Evolutionary conservation across 2,797 vertebrate genomes (phyloP).

Genomic region (Amblyraja radiata): DNA sequence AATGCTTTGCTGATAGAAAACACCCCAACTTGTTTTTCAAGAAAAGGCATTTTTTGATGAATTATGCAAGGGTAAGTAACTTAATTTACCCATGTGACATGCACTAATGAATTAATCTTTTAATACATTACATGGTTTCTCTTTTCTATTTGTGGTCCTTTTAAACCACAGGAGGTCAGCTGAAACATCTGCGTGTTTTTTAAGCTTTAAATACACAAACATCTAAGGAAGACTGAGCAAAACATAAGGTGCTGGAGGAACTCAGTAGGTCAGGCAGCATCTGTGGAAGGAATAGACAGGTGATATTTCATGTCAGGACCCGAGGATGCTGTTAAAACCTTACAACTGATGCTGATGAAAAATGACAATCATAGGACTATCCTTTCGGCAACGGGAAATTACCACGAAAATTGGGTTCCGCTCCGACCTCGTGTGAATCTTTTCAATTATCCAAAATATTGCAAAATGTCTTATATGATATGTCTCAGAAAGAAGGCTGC

Average conservation of each 20-base stretch:
- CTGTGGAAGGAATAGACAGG: background rate
- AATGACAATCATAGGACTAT: background rate
- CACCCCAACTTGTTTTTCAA: background rate
- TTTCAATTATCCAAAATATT: too few relatives aligned
- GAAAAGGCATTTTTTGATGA: background rate
- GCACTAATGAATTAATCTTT: constrained; percentile 1
- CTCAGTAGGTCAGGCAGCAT: too few relatives aligned
- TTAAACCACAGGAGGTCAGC: background rate
- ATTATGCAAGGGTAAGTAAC: background rate
- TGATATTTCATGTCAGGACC: too few relatives aligned
- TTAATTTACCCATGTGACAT: constrained; percentile 1
- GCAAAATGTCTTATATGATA: too few relatives aligned
- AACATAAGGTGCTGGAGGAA: too few relatives aligned
- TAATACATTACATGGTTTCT: background rate
- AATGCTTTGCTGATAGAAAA: background rate
- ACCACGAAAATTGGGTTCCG: background rate
- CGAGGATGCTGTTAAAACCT: too few relatives aligned
- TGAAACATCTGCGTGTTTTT: background rate
- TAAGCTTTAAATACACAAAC: background rate
- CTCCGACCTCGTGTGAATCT: too few relatives aligned
- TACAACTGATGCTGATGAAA: background rate
- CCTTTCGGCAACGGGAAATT: background rate
- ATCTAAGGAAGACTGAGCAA: background rate
- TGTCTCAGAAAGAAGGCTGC: too few relatives aligned
- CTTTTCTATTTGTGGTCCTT: background rate